These are phyloP conservation scores for Orthosia cruda DNA, from an alignment of 2,888 invertebrate species.

Conservation along the genomic window DNA sequence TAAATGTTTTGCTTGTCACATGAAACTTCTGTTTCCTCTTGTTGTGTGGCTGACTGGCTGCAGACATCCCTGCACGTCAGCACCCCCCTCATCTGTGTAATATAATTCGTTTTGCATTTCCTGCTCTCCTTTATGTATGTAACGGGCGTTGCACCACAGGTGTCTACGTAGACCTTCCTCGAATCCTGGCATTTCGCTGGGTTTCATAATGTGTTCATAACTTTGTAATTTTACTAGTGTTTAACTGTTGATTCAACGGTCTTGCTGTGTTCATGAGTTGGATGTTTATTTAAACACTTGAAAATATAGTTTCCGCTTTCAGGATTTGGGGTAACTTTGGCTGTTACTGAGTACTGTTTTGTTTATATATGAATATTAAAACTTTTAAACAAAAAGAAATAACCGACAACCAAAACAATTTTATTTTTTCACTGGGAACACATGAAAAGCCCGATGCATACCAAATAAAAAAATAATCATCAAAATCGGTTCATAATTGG, in stretches of 20 bases:
- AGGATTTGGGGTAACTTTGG: not conserved
- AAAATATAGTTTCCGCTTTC: not conserved
- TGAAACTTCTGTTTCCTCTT: not conserved
- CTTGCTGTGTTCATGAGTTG: too few species aligned
- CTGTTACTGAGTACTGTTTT: not conserved
- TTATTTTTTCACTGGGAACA: too few species aligned
- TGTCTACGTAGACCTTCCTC: conserved; percentile 11
- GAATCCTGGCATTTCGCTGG: not conserved
- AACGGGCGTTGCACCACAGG: not conserved
- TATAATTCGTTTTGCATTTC: conserved; percentile 43
- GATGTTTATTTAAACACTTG: not conserved
- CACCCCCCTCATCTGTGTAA: conserved; percentile 25
- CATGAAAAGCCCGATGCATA: too few species aligned
- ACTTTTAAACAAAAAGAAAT: too few species aligned
- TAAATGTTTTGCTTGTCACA: not conserved
- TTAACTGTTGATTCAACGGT: not conserved
- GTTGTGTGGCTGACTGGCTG: not conserved
- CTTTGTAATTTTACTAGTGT: conserved; percentile 1
- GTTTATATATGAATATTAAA: too few species aligned
- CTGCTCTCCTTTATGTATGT: conserved; percentile 19
- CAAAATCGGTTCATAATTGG: too few species aligned
- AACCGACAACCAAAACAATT: too few species aligned
- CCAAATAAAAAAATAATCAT: too few species aligned
- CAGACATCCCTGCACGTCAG: not conserved
- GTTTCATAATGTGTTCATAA: conserved; percentile 1